A percentile compares a stretch with the other conserved stretches of the same genome.
Conservation (phyloP, 2,797 vertebrate species). For the Sebastolobus altivelis region DNA sequence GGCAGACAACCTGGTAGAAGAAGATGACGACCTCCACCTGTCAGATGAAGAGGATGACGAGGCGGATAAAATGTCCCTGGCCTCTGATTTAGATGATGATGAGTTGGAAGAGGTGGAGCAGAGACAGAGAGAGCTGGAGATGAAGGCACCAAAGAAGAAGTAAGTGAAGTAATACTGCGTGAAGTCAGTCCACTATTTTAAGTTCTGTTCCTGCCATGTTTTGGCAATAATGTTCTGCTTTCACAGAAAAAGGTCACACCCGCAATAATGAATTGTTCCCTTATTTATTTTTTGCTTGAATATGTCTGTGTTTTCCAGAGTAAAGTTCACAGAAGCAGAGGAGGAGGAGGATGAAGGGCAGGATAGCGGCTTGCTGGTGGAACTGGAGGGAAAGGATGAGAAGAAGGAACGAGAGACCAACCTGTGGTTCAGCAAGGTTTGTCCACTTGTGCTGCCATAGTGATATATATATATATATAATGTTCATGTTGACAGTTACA, state of each 20-base stretch:
- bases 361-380: slow-evolving; percentile 89
- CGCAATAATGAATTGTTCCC: neutral
- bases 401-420: slow-evolving; percentile 87
- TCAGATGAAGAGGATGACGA: slow-evolving; percentile 82
- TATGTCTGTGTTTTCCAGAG: slow-evolving; percentile 70
- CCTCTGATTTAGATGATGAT: slow-evolving; percentile 92
- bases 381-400: slow-evolving; percentile 89
- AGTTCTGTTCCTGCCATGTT: neutral
- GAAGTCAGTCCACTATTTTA: neutral
- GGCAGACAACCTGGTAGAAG: slow-evolving; percentile 84
- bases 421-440: slow-evolving; percentile 97
- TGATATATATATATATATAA: neutral
- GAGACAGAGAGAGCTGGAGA: slow-evolving; percentile 73
- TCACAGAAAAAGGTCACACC: neutral
- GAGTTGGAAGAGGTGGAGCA: slow-evolving; percentile 88
- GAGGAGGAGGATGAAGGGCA: slow-evolving; percentile 80
- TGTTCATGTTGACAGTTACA: neutral
- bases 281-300: neutral
- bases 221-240: neutral
- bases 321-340: slow-evolving; percentile 73
- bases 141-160: slow-evolving; percentile 77
- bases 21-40: slow-evolving; percentile 87
- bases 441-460: slow-evolving; percentile 10
- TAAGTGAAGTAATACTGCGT: slow-evolving; percentile 28
- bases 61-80: slow-evolving; percentile 85